These are phyloP conservation scores for Cebidichthys violaceus DNA, from an alignment of 2,113 vertebrate species.

Conservation along the genomic window DNA sequence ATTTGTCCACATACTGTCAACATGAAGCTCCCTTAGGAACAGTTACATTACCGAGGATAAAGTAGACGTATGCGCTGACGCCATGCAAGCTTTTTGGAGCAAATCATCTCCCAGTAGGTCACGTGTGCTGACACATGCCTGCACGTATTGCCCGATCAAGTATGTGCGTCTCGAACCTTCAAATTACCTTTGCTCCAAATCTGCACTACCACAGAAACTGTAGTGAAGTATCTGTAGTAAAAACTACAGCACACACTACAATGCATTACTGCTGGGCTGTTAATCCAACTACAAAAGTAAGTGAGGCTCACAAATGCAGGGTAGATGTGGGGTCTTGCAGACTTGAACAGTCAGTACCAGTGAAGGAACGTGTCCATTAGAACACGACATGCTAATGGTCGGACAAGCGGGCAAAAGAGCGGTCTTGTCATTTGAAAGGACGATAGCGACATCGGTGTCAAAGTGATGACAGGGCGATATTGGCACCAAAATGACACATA, in stretches of 20 bases:
- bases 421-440: slow-evolving; percentile 2
- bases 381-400: slow-evolving; percentile 9
- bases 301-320: slow-evolving; percentile 7
- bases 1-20: background rate
- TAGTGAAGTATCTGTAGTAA: slow-evolving; percentile 1
- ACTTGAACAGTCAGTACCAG: background rate
- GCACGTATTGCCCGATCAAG: background rate
- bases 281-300: background rate
- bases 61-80: background rate
- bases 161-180: slow-evolving; percentile 36
- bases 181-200: slow-evolving; percentile 27
- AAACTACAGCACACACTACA: background rate
- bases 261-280: background rate
- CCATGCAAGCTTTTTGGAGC: background rate
- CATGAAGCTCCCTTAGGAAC: background rate
- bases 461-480: slow-evolving; percentile 12
- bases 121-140: no score
- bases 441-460: background rate
- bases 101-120: background rate
- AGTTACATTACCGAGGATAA: background rate
- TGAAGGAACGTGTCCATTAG: slow-evolving; percentile 17
- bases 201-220: slow-evolving; percentile 10
- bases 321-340: background rate
- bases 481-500: slow-evolving; percentile 1
- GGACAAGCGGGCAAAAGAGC: slow-evolving; percentile 11